Base-by-base conservation (phyloP, 2,888 invertebrate species). In the Aspidiotus rigidus region DNA sequence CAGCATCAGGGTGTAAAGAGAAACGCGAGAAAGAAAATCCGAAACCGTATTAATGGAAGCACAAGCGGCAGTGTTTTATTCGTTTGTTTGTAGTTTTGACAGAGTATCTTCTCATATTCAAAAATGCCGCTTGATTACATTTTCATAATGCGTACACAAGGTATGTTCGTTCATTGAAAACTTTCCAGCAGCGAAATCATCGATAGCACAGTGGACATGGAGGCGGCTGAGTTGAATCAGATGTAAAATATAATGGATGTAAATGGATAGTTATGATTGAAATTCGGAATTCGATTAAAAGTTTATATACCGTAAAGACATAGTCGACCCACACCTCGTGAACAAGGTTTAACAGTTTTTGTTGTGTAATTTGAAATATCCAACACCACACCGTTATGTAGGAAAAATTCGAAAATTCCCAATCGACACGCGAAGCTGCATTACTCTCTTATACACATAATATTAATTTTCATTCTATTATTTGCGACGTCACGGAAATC, bases 231-330 rank as follows among this genome's bases (percentile, higher is more conserved):
- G 1, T 13, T 42, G 60, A 60, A 67, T 67, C 67, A 53, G 60
- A 67, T 60, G 60, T 53, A 66, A 66, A 66, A 66, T 66, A 67
- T 28, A 40, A 67, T 49, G 67, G 49, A 59, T 60, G 53, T 67
- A 67, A 67, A 67, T 62, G 62, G 62, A 62, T 67, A 60, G 60
- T 67, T 59, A 67, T 67, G 67, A 67, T 67, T 67, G 67, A 49
- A 67, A 67, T 67, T 67, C 59, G 53, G 49, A 67, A 67, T 67
- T 67, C 60, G 60, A 67, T 59, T 59, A 60, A 60, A 40, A 11
- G 40, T 11, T 11, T n/a, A 11, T 11, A n/a, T 6, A 49, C 49
- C 3, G 3, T 49, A n/a, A 2, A n/a, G 11, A n/a, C 49, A 6
- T 49, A 11, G n/a, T 16, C 62, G 11, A 5, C 60, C 28, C 17